Evolutionary conservation across 2,888 invertebrate species (phyloP), one percentile per base, ranked within the genome.

Genomic region (Epinotia demarniana): DNA sequence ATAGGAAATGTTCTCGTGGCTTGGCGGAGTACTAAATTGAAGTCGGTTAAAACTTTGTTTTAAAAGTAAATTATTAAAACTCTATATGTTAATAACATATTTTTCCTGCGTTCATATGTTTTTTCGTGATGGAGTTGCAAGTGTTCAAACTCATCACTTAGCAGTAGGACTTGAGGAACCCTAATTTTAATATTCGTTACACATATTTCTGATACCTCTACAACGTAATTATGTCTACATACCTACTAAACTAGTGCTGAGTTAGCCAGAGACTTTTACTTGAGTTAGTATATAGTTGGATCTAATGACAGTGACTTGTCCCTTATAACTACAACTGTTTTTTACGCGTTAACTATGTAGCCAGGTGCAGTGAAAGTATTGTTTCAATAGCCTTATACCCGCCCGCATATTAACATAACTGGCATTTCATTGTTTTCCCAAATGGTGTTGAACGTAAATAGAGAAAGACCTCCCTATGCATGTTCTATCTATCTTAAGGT

Each of bases 371-470:
- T 33, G 66, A 33, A 53, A 53, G 27, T 66, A 39, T 39, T 39
- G 53, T 66, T 53, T 55, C 12, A 43, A 11, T 62, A 69, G 57
- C 46, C 57, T 57, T 19, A 13, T 73, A 27, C 13, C 18, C n/a
- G 69, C 18, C 39, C 60, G 39, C 60, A 60, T 27, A 13, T 72
- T 33, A 8, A 12, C 43, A 43, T 12, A 43, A 12, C 12, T 49
- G 16, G 46, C 4, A 4, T 49, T 49, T 13, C 6, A 16, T 49
- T 16, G 49, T 16, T 6, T 16, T 49, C 16, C 3, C 49, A 16
- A 49, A 16, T 16, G 49, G 12, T 49, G 3, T 49, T 49, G n/a
- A 49, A 16, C 16, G 6, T 16, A 33, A 33, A 8, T 33, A 33
- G 8, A 8, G 33, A 33, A 8, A 33, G 33, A 33, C 33, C 6